Conservation (phyloP, 2,888 invertebrate genomes). For the Harmothoe impar region DNA sequence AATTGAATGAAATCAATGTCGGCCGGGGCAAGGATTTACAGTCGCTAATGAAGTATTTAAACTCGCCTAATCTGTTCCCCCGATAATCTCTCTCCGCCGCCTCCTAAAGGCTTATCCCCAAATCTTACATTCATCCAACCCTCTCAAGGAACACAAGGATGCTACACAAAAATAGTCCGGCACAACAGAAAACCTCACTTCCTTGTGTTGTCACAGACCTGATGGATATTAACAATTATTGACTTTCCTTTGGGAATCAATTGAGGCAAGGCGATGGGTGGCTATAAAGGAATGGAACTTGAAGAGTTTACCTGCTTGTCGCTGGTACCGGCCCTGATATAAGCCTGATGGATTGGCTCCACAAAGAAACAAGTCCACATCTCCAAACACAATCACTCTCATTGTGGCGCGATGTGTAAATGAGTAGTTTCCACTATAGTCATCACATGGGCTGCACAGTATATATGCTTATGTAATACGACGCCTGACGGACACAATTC, state of each 20-base stretch:
- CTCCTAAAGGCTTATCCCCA: conserved; percentile 18
- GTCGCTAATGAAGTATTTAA: conserved; percentile 25
- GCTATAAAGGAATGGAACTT: not conserved
- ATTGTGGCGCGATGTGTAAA: no score
- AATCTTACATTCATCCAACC: conserved; percentile 23
- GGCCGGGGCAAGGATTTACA: conserved; percentile 16
- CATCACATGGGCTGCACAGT: no score
- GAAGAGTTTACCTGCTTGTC: not conserved
- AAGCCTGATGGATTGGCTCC: not conserved
- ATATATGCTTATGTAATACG: no score
- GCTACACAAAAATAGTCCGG: not conserved
- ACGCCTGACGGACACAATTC: no score
- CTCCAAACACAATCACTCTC: not conserved
- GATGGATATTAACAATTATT: conserved; percentile 22
- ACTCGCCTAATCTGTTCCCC: conserved; percentile 7
- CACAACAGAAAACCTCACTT: not conserved
- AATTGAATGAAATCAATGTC: conserved; percentile 30
- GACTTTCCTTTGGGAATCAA: not conserved
- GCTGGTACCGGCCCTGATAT: not conserved
- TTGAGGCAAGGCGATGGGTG: not conserved
- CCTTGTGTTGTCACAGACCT: conserved; percentile 8
- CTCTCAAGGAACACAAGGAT: conserved; percentile 23
- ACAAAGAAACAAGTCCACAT: conserved; percentile 4
- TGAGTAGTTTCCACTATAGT: no score
- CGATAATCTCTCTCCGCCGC: conserved; percentile 13